These are phyloP conservation scores for Philopotamus ludificatus DNA, from an alignment of 1,140 invertebrate genomes.

Conservation along the genomic window DNA sequence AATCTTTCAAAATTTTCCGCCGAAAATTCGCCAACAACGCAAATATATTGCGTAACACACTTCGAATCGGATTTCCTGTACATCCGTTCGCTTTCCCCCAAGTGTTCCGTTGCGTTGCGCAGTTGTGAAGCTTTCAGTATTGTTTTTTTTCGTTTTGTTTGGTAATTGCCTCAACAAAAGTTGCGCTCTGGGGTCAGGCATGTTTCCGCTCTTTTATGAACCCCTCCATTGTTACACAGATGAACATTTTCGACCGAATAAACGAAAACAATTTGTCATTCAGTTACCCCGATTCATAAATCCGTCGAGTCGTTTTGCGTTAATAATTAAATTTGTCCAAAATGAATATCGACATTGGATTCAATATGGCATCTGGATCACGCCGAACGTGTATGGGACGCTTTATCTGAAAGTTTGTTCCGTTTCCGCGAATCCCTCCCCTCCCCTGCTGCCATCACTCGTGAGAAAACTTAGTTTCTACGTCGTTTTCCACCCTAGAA, in stretches of 20 bases:
- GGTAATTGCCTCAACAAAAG: conserved; percentile 41
- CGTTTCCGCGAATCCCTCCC: background rate
- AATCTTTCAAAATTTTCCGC: no score
- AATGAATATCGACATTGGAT: background rate
- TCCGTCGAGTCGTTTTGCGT: background rate
- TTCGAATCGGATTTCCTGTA: background rate
- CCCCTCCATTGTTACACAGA: conserved; percentile 32
- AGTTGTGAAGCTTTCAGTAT: conserved; percentile 36
- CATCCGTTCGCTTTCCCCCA: conserved; percentile 16
- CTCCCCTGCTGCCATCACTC: background rate
- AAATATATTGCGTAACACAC: no score
- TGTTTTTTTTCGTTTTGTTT: conserved; percentile 39
- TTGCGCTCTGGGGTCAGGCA: conserved; percentile 30
- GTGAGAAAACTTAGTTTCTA: conserved; percentile 35
- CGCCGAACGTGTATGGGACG: no score
- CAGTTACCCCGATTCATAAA: background rate
- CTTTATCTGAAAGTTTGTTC: conserved; percentile 27
- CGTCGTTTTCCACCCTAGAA: conserved; percentile 28
- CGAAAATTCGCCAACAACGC: no score
- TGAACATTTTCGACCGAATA: conserved; percentile 20
- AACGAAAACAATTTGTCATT: conserved; percentile 29
- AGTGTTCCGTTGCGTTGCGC: conserved; percentile 37
- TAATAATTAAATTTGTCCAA: background rate
- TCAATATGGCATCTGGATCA: background rate
- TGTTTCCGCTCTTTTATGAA: conserved; percentile 24